These are phyloP conservation scores for Leucoma salicis DNA, from an alignment of 2,888 invertebrate genomes.

Conservation along the genomic window DNA sequence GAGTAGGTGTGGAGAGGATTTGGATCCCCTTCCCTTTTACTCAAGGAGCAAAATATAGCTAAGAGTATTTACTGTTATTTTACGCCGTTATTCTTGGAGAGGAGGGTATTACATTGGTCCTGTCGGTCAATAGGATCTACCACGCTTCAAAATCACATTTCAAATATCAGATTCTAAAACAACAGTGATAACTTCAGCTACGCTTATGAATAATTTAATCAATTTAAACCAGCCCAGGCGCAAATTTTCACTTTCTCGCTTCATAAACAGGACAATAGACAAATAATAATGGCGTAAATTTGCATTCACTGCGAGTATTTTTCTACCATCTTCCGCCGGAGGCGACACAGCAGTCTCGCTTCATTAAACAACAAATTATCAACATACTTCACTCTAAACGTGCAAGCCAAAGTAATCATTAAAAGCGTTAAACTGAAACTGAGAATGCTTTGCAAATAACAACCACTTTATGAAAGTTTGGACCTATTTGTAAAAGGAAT, in stretches of 20 bases:
- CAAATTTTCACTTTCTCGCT: constrained; percentile 57
- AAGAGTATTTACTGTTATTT: no score
- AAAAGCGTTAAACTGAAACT: constrained; percentile 42
- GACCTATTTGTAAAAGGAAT: constrained; percentile 49
- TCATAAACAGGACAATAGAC: constrained; percentile 75
- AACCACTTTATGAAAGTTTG: constrained; percentile 45
- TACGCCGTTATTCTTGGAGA: no score
- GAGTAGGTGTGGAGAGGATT: no score
- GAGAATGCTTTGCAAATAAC: constrained; percentile 38
- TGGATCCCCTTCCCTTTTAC: no score
- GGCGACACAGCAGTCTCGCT: constrained; percentile 67
- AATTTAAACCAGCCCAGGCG: constrained; percentile 28
- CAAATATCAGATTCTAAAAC: background rate
- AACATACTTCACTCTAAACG: constrained; percentile 60
- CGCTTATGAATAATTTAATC: constrained; percentile 36
- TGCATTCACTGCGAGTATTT: constrained; percentile 72
- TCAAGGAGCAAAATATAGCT: no score
- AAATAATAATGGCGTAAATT: constrained; percentile 77
- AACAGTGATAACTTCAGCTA: background rate
- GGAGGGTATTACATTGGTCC: no score
- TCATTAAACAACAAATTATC: constrained; percentile 80
- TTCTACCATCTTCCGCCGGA: constrained; percentile 70
- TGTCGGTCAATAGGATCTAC: no score
- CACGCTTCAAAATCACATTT: no score
- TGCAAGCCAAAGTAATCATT: constrained; percentile 69